A percentile compares a stretch with the other conserved stretches of the same genome.
phyloP scores from a whole-genome alignment of 2,113 vertebrate species.

The Ardeotis arabs region DNA sequence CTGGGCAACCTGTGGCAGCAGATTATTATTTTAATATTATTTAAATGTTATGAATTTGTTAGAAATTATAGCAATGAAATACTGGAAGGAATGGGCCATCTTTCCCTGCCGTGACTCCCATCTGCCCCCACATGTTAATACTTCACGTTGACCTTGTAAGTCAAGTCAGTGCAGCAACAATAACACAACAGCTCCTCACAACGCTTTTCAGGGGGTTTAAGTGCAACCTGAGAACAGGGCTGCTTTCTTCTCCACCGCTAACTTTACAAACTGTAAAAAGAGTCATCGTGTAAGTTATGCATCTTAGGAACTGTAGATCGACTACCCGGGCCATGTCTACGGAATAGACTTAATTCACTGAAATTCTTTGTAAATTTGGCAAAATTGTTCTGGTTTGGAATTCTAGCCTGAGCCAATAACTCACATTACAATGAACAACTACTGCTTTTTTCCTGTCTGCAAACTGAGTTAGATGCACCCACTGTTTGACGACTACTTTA shows the following conservation, averaged over 20 bases:
- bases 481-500: neutral
- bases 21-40: neutral
- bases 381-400: neutral
- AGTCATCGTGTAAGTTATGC: neutral
- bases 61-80: neutral
- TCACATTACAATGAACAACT: neutral
- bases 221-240: neutral
- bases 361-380: neutral
- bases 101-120: rapidly evolving
- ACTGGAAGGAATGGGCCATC: neutral
- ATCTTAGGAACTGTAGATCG: neutral
- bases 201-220: neutral
- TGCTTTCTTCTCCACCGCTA: neutral
- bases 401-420: neutral
- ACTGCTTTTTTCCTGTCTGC: neutral
- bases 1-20: neutral
- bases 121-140: rapidly evolving
- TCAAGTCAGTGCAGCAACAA: neutral
- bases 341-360: neutral
- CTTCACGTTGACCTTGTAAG: rapidly evolving
- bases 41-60: neutral
- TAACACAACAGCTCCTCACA: neutral
- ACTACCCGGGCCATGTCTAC: neutral
- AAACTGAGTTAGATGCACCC: neutral
- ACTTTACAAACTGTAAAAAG: neutral